Evolutionary conservation across 53 echinoderm and acorn worm genomes (phyloP).

Genomic region (Pentamera pediparva): DNA sequence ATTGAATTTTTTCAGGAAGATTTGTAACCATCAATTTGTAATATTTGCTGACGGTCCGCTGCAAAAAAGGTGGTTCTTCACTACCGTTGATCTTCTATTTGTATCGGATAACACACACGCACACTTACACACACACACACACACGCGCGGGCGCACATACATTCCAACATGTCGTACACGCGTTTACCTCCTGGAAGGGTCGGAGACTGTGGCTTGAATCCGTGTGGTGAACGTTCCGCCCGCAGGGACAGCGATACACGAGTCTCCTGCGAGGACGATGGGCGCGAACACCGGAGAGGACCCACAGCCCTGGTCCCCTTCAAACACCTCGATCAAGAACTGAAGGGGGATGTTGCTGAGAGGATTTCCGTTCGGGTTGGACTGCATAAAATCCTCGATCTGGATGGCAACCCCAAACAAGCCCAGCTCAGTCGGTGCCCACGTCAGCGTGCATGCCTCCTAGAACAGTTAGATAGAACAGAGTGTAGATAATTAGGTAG

Average conservation of each 20-base stretch:
- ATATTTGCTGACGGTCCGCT: too few species aligned
- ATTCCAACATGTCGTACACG: too few species aligned
- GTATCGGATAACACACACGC: too few species aligned
- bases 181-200: conserved; percentile 16
- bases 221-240: conserved; percentile 12
- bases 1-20: too few species aligned
- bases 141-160: too few species aligned
- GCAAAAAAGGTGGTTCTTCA: too few species aligned
- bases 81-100: too few species aligned
- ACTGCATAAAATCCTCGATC: conserved; percentile 12
- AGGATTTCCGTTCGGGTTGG: neutral
- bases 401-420: conserved; percentile 14
- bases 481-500: too few species aligned
- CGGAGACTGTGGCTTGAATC: neutral
- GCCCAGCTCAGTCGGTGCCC: conserved; percentile 2
- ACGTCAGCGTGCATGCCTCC: neutral
- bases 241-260: conserved; percentile 13
- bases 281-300: neutral
- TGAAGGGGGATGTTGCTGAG: conserved; percentile 11
- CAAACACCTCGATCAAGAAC: conserved; percentile 7
- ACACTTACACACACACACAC: too few species aligned
- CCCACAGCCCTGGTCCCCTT: neutral
- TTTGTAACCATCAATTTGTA: too few species aligned
- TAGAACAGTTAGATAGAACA: too few species aligned
- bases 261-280: neutral